phyloP scores from a whole-genome alignment of 2,888 invertebrate species.

The Xylota segnis region DNA sequence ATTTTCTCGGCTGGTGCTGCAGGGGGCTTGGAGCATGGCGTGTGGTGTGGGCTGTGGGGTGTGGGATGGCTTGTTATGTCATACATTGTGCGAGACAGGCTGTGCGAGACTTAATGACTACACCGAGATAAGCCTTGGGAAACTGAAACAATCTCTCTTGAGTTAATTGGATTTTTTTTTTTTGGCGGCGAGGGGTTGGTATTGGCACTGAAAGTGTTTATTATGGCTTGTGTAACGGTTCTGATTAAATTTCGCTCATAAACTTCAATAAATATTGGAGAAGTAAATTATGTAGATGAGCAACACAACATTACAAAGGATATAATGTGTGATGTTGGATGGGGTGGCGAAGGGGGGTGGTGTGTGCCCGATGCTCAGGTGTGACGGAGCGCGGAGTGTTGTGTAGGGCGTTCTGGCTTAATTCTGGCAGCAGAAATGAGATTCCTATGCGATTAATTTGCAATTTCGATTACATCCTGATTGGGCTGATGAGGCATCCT shows the following conservation, averaged over 20 bases:
- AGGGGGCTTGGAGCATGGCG: neutral
- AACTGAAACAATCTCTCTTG: conserved; percentile 77
- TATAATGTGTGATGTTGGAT: conserved; percentile 25
- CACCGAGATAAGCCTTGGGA: conserved; percentile 75
- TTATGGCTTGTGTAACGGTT: conserved; percentile 72
- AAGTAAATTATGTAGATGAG: conserved; percentile 77
- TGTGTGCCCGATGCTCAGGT: conserved; percentile 8
- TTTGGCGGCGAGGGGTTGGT: conserved; percentile 12
- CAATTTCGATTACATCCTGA: conserved; percentile 76
- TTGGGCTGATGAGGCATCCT: conserved; percentile 69
- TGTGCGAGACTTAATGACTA: conserved; percentile 73
- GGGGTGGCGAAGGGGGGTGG: no score
- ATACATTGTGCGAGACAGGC: conserved; percentile 68
- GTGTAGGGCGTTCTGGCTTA: conserved; percentile 22
- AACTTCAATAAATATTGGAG: conserved; percentile 76
- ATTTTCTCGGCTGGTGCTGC: conserved; percentile 47
- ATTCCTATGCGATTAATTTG: conserved; percentile 77
- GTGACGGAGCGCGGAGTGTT: no score
- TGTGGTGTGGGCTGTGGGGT: neutral
- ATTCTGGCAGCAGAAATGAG: conserved; percentile 73
- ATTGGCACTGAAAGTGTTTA: conserved; percentile 68
- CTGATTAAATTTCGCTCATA: conserved; percentile 76
- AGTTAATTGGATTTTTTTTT: conserved; percentile 75
- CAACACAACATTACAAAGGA: conserved; percentile 58
- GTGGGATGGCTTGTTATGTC: conserved; percentile 41